Conservation (phyloP, 2,113 vertebrate species). For the Hepsetus odoe region DNA sequence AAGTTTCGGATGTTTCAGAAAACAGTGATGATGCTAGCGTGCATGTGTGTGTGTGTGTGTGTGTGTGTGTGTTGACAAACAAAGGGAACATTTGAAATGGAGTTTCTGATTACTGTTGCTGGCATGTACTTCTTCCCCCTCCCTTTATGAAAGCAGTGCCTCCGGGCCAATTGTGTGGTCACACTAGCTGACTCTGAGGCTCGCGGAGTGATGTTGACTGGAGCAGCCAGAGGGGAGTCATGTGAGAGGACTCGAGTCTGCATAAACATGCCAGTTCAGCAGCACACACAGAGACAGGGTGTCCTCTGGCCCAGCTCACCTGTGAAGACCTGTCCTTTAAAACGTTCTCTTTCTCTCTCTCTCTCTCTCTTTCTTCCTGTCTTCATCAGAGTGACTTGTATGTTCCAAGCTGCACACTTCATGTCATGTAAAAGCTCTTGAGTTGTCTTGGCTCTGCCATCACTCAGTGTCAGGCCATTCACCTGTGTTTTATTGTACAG, state of each 20-base stretch:
- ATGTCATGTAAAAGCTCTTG: constrained; percentile 81
- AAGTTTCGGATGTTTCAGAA: no score
- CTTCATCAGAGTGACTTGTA: constrained; percentile 62
- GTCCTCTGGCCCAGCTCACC: constrained; percentile 54
- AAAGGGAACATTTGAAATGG: constrained; percentile 72
- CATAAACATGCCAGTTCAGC: constrained; percentile 55
- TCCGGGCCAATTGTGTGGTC: constrained; percentile 79
- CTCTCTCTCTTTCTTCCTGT: constrained; percentile 50
- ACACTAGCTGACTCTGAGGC: constrained; percentile 78
- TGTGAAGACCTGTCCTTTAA: constrained; percentile 43
- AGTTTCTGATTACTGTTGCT: constrained; percentile 79
- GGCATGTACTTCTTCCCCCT: constrained; percentile 62
- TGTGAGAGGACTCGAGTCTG: constrained; percentile 80
- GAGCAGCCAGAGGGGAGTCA: constrained; percentile 78
- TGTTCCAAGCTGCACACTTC: constrained; percentile 70
- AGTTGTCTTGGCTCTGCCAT: constrained; percentile 67
- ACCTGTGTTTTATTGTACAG: constrained; percentile 78
- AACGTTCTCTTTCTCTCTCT: constrained; percentile 11
- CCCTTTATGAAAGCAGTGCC: constrained; percentile 67
- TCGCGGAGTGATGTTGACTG: constrained; percentile 80
- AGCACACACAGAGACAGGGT: constrained; percentile 49
- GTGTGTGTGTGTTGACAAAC: constrained; percentile 79
- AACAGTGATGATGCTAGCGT: no score
- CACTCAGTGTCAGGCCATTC: constrained; percentile 76
- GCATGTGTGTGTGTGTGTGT: constrained; percentile 63